Percentiles rank a stretch among this genome's conserved stretches.
Evolutionary conservation across 64 coral and sea anemone genomes (phyloP).

Genomic region (Astreopora myriophthalma): DNA sequence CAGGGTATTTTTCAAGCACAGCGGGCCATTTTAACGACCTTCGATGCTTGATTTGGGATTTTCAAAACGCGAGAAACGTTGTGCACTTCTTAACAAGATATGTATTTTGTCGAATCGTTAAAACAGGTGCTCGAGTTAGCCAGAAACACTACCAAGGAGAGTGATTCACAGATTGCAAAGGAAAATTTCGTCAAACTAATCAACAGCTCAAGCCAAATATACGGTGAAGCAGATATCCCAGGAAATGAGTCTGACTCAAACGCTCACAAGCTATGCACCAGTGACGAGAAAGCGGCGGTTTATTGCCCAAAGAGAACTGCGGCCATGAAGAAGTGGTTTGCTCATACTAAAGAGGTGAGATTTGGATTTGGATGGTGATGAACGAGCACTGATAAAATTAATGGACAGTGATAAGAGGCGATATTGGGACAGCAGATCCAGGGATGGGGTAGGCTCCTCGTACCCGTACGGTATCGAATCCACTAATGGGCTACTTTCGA

Average conservation of each 20-base stretch:
- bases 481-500: no score
- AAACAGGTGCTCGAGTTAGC: conserved; percentile 32
- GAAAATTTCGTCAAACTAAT: not conserved
- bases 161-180: conserved; percentile 19
- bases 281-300: not conserved
- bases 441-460: no score
- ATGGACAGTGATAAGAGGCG: no score
- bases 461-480: no score
- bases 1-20: no score
- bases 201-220: not conserved
- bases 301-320: conserved; percentile 42
- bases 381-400: no score
- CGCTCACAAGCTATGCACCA: conserved; percentile 26
- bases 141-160: conserved; percentile 17
- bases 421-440: no score
- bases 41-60: no score
- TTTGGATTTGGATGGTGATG: not conserved
- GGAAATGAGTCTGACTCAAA: conserved; percentile 54
- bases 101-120: not conserved
- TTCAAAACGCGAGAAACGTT: no score
- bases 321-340: conserved; percentile 44
- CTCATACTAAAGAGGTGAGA: conserved; percentile 45
- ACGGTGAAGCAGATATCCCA: conserved; percentile 14
- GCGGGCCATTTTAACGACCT: no score
- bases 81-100: no score